Evolutionary conservation across 2,113 vertebrate species (phyloP), one percentile per base, ranked within the genome.

Genomic region (Cyanoliseus patagonus): DNA sequence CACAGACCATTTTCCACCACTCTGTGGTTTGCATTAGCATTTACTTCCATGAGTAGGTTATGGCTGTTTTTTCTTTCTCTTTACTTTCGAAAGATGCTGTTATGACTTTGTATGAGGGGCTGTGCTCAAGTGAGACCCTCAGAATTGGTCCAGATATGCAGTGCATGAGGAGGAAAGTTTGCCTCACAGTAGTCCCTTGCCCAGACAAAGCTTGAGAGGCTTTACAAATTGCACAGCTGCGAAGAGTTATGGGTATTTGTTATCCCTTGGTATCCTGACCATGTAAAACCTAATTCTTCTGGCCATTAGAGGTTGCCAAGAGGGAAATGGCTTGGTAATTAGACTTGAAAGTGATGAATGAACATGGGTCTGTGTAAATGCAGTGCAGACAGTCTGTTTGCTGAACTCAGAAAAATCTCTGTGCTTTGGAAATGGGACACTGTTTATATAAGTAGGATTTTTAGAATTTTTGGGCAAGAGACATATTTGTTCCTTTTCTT

Each of bases 341-440:
- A 94, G 90, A 92, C 73, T 83, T 97, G 95, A 96, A 97, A 94
- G 77, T 97, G 95, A 97, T 96, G 86, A 87, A 97, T 97, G 93
- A 86, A 84, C 8, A 2, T 92, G 74, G 55, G 33, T 75, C 79
- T 97, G 79, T 95, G 74, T 96, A 97, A 97, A 96, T 80, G 94
- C 86, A 92, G 66, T 3, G 11, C 86, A 96, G 95, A 84, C 90
- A 88, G 83, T 83, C 94, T 96, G 59, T 96, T 97, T 97, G 95
- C 90, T 83, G 94, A 97, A 63, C 83, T 93, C 92, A 83, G 55
- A 96, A 90, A 97, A 95, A 93, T 94, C 84, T 79, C 80, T 46
- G 25, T 94, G 86, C 92, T 97, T 97, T 97, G 89, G 95, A 94
- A 97, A 95, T 62, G 82, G 70, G 68, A 83, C 61, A 8, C 82